Percentiles rank a stretch among this genome's conserved stretches.
phyloP scores from a whole-genome alignment of 1,140 invertebrate genomes.

The Danaus melanippus region DNA sequence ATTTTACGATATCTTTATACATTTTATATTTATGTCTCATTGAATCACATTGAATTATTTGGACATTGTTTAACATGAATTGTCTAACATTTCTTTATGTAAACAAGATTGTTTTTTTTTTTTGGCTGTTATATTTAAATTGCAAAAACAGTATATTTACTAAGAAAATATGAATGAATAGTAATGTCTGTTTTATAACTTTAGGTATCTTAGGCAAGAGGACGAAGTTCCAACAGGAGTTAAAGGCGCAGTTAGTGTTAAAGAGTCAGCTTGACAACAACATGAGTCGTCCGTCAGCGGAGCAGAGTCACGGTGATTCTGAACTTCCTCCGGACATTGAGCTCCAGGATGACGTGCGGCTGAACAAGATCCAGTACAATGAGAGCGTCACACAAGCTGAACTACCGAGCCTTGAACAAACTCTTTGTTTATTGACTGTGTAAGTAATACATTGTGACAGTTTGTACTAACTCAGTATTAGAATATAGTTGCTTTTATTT shows the following conservation, averaged over 20 bases:
- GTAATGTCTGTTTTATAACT: no score
- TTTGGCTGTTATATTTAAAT: no score
- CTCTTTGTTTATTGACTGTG: slow-evolving; percentile 79
- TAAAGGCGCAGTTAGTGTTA: slow-evolving; percentile 86
- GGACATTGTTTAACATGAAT: no score
- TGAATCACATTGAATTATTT: no score
- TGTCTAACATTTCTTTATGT: no score
- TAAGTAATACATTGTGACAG: slow-evolving; percentile 65
- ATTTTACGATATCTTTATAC: no score
- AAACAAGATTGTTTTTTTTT: no score
- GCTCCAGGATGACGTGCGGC: slow-evolving; percentile 87
- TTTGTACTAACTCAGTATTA: no score
- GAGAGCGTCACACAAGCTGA: slow-evolving; percentile 73
- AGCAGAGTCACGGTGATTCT: slow-evolving; percentile 58
- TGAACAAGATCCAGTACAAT: slow-evolving; percentile 83
- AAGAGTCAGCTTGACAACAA: slow-evolving; percentile 72
- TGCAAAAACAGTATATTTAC: background rate
- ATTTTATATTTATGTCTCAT: no score
- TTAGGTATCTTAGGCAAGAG: slow-evolving; percentile 87
- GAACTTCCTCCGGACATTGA: slow-evolving; percentile 76
- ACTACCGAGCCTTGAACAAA: slow-evolving; percentile 84
- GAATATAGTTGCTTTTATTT: no score
- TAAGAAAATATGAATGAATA: background rate
- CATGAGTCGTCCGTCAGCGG: slow-evolving; percentile 54
- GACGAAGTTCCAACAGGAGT: slow-evolving; percentile 88